Percentiles rank a stretch among this genome's conserved stretches.
Evolutionary conservation across 2,797 vertebrate species (phyloP).

Genomic region (Pyrocephalus nanus): DNA sequence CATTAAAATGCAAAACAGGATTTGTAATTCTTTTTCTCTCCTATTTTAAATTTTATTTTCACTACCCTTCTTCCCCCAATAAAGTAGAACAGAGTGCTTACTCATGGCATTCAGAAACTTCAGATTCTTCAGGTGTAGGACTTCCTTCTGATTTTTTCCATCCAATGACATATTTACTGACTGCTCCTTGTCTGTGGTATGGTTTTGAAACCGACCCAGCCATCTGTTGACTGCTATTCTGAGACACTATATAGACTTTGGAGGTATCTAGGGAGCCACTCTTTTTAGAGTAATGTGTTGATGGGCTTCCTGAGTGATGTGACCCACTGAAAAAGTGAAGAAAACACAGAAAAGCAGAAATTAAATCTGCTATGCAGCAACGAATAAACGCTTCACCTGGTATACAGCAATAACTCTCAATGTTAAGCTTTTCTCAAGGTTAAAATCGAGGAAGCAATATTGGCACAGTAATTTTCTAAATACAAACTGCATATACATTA

Average conservation of each 20-base stretch:
- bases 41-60: not conserved
- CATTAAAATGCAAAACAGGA: not conserved
- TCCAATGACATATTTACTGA: constrained; percentile 81
- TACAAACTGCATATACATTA: not conserved
- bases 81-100: constrained; percentile 70
- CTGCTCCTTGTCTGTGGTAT: constrained; percentile 77
- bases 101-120: constrained; percentile 88
- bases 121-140: constrained; percentile 84
- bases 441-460: not conserved
- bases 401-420: not conserved
- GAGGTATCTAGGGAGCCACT: constrained; percentile 89
- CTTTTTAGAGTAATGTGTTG: constrained; percentile 84
- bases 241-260: constrained; percentile 90
- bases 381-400: rapidly evolving
- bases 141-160: constrained; percentile 85
- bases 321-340: constrained; percentile 82
- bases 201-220: constrained; percentile 78
- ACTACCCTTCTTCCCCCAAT: not conserved
- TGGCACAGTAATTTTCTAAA: not conserved
- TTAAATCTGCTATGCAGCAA: not conserved
- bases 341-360: not conserved
- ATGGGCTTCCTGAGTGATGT: constrained; percentile 90
- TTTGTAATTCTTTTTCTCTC: not conserved
- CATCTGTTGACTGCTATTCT: constrained; percentile 74
- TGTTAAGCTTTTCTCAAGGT: not conserved